phyloP scores from a whole-genome alignment of 2,888 invertebrate genomes.

The Ypsolopha sequella region DNA sequence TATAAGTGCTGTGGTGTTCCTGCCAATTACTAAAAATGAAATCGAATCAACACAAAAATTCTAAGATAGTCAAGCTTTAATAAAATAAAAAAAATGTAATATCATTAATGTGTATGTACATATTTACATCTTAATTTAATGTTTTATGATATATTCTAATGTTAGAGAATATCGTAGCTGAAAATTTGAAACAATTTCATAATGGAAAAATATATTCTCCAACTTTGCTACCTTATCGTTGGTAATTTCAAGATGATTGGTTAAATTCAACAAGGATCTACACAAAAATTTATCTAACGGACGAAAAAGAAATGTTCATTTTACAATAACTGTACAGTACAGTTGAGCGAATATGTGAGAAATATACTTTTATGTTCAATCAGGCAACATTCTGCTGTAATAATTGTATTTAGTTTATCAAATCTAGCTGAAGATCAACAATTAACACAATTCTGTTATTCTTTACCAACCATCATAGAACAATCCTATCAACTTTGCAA shows the following conservation, averaged over 20 bases:
- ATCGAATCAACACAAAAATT: neutral
- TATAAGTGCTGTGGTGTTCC: neutral
- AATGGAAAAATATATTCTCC: conserved; percentile 18
- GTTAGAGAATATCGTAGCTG: conserved; percentile 28
- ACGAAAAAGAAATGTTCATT: conserved; percentile 28
- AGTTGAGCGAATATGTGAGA: conserved; percentile 24
- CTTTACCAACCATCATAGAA: no score
- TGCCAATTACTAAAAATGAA: neutral
- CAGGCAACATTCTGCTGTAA: neutral
- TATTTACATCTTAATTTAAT: conserved; percentile 58
- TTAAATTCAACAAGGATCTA: conserved; percentile 23
- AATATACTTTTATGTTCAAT: neutral
- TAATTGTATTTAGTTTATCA: neutral
- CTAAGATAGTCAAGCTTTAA: conserved; percentile 18
- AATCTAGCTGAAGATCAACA: neutral
- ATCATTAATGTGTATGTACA: conserved; percentile 63
- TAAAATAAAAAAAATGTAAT: conserved; percentile 43
- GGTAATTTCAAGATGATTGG: neutral
- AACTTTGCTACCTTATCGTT: neutral
- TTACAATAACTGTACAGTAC: conserved; percentile 36
- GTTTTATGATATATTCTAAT: conserved; percentile 22
- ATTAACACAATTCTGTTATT: neutral
- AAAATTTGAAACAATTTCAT: conserved; percentile 16
- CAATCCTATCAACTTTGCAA: conserved; percentile 7
- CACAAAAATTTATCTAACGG: conserved; percentile 34